phyloP scores from a whole-genome alignment of 1,140 invertebrate species.

The Drosophila persimilis region DNA sequence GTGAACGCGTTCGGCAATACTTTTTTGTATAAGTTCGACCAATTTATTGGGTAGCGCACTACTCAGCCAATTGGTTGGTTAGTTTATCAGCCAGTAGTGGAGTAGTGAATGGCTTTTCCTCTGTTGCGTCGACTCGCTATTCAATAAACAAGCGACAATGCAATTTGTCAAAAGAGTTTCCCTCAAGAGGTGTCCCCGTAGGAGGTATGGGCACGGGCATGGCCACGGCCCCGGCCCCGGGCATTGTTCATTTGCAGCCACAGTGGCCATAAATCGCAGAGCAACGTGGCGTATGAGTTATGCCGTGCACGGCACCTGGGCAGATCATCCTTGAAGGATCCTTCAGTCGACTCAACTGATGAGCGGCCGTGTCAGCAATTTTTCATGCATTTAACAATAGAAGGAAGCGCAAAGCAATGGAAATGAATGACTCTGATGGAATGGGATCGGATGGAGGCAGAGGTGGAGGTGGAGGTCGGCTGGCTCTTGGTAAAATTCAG shows the following conservation, averaged over 20 bases:
- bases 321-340: conserved; percentile 21
- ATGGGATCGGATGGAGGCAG: no score
- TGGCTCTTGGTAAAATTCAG: neutral
- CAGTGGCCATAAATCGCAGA: conserved; percentile 65
- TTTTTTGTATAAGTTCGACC: no score
- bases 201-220: conserved; percentile 3
- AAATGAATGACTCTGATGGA: neutral
- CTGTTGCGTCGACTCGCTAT: conserved; percentile 37
- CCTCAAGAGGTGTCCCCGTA: neutral
- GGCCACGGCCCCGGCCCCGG: no score
- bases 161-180: conserved; percentile 68
- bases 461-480: neutral
- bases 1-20: no score
- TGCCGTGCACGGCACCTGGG: conserved; percentile 38
- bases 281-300: conserved; percentile 71
- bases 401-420: conserved; percentile 27
- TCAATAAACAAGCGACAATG: conserved; percentile 70
- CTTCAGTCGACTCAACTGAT: conserved; percentile 16
- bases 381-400: conserved; percentile 80
- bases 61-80: neutral
- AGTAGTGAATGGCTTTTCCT: neutral
- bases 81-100: conserved; percentile 9
- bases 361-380: conserved; percentile 63
- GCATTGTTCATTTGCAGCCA: conserved; percentile 74
- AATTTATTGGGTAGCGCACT: conserved; percentile 42